Percentiles rank a stretch among this genome's conserved stretches.
phyloP scores from a whole-genome alignment of 30 jellyfish, hydroid and myxozoan species.

The Phacellophora camtschatica region DNA sequence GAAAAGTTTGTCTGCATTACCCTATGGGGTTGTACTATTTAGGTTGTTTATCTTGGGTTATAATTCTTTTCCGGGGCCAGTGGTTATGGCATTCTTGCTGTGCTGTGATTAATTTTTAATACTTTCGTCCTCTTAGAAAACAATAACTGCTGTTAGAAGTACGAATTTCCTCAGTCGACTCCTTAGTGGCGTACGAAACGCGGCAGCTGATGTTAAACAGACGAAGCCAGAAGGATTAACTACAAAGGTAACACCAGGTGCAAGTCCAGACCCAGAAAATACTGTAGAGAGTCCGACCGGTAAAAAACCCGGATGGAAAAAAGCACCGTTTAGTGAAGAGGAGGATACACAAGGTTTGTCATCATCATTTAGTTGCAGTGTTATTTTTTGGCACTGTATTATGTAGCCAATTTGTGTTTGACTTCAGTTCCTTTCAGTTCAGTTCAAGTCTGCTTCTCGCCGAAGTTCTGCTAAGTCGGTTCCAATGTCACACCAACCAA shows the following conservation, averaged over 20 bases:
- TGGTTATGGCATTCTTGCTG: no score
- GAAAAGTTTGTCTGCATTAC: no score
- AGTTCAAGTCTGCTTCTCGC: background rate
- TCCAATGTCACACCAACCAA: background rate
- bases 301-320: constrained; percentile 95
- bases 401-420: background rate
- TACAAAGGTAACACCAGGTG: constrained; percentile 62
- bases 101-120: no score
- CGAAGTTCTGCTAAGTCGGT: background rate
- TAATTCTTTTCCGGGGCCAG: no score
- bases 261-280: constrained; percentile 10
- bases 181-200: constrained; percentile 82
- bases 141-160: constrained; percentile 98
- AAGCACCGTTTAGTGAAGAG: constrained; percentile 81
- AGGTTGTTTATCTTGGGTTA: no score
- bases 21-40: no score
- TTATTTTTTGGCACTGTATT: background rate
- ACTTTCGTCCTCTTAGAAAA: no score
- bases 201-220: constrained; percentile 16
- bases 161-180: constrained; percentile 95
- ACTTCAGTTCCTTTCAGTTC: background rate
- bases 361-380: background rate
- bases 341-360: constrained; percentile 77
- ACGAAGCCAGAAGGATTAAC: constrained; percentile 64
- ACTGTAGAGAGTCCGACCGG: constrained; percentile 49